Evolutionary conservation across 1,140 invertebrate species (phyloP), one percentile per base, ranked within the genome.

Genomic region (Drosophila trapezifrons): DNA sequence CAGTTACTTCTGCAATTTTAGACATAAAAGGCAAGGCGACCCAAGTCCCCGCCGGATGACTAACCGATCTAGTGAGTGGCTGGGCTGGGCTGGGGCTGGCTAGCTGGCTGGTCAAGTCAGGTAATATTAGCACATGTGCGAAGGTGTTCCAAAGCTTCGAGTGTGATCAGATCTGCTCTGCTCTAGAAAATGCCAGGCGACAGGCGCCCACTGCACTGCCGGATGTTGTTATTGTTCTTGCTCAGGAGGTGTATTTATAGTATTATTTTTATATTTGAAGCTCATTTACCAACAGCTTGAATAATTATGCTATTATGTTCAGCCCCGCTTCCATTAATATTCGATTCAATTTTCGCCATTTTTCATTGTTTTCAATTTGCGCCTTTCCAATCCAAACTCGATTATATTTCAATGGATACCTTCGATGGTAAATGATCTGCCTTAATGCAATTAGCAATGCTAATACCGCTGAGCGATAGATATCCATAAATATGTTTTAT

Each of bases 1-100:
- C 71, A 74, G 84, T 83, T 79, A 91, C 89, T 85, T 91, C 89
- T 91, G 89, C 89, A 85, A 91, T 85, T 91, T 91, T 91, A 90
- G 76, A 91, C 89, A 80, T 90, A 91, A 85, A 91, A 85, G 84
- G 83, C 84, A 89, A 82, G 70, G 84, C 75, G 78, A 77, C 51
- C 69, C 60, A 40, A 22, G 51, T 54, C 51, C 52, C 56, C 65
- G 65, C 60, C 60, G 56, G 42, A 49, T 66, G 56, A 65, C 80
- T 45, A 76, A 63, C 51, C 58, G 59, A 57, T 58, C 51, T 52
- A 49, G 45, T 70, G 35, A 77, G 67, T 64, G 74, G 38, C 43
- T 49, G 62, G 51, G 58, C 58, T 66, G 59, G 29, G 49, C 49
- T 52, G 29, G 4, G 27, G 1, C 37, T 22, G 45, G 45, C 20